phyloP scores from a whole-genome alignment of 1,140 invertebrate species.

The Euglossa dilemma region DNA sequence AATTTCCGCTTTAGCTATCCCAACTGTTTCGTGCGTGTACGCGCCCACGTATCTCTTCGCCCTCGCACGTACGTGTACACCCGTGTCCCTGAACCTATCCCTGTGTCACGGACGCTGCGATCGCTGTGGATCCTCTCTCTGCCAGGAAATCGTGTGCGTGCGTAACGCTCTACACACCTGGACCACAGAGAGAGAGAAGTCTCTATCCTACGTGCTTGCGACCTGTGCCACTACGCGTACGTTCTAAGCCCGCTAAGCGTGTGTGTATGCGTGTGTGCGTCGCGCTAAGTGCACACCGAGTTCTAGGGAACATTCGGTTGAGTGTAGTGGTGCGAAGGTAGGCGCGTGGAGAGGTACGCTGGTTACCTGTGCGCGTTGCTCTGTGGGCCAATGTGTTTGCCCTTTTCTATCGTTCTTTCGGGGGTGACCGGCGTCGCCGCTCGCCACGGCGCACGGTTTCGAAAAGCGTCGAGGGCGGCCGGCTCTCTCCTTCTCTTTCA shows the following conservation, averaged over 20 bases:
- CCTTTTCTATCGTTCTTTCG: conserved; percentile 53
- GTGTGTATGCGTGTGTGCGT: neutral
- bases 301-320: neutral
- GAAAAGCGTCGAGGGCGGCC: conserved; percentile 34
- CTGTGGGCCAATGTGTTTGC: conserved; percentile 53
- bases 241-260: no score
- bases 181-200: no score
- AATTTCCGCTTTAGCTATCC: conserved; percentile 75
- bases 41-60: conserved; percentile 30
- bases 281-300: neutral
- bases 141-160: neutral
- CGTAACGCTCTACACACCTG: no score
- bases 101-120: no score
- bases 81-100: neutral
- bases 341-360: neutral
- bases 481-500: conserved; percentile 2
- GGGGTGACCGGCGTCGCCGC: conserved; percentile 34
- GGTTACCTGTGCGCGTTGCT: conserved; percentile 35
- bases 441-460: conserved; percentile 35
- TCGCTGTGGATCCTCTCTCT: no score
- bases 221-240: no score
- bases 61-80: neutral
- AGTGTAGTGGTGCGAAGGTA: neutral
- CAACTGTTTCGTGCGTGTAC: conserved; percentile 64
- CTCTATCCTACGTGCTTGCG: no score